Evolutionary conservation across 2,888 invertebrate genomes (phyloP).

Genomic region (Drosophila mettleri): DNA sequence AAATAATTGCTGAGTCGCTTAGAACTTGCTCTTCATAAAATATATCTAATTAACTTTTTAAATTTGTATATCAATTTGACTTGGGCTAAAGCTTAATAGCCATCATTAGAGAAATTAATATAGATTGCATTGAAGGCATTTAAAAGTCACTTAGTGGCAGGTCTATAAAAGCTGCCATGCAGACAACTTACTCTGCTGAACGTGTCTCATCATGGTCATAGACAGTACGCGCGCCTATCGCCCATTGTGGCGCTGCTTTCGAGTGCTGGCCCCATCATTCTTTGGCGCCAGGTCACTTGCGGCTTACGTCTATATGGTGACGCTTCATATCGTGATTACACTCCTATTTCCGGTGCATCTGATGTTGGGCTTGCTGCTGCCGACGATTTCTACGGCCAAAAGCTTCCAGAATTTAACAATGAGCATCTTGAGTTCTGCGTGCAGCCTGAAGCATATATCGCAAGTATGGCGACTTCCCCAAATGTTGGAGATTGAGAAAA

Average conservation of each 20-base stretch:
- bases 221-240: conserved; percentile 57
- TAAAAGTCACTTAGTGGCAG: conserved; percentile 61
- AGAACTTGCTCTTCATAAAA: not conserved
- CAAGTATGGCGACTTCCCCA: conserved; percentile 44
- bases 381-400: conserved; percentile 24
- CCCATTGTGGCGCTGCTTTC: conserved; percentile 55
- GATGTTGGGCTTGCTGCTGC: conserved; percentile 47
- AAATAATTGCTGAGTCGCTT: too few species aligned
- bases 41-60: not conserved
- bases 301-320: conserved; percentile 23
- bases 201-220: conserved; percentile 29
- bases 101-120: conserved; percentile 50
- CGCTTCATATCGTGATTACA: conserved; percentile 53
- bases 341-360: conserved; percentile 63
- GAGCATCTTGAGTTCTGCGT: conserved; percentile 33
- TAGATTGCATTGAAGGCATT: conserved; percentile 49
- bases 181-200: conserved; percentile 6
- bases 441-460: conserved; percentile 57
- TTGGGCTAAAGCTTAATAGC: conserved; percentile 49
- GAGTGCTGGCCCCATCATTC: conserved; percentile 42
- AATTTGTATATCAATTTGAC: conserved; percentile 32
- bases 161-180: conserved; percentile 49
- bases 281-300: conserved; percentile 35
- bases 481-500: conserved; percentile 42
- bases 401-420: conserved; percentile 56